Evolutionary conservation across 2,113 vertebrate genomes (phyloP), one percentile per base, ranked within the genome.

Genomic region (Ascaphus truei): DNA sequence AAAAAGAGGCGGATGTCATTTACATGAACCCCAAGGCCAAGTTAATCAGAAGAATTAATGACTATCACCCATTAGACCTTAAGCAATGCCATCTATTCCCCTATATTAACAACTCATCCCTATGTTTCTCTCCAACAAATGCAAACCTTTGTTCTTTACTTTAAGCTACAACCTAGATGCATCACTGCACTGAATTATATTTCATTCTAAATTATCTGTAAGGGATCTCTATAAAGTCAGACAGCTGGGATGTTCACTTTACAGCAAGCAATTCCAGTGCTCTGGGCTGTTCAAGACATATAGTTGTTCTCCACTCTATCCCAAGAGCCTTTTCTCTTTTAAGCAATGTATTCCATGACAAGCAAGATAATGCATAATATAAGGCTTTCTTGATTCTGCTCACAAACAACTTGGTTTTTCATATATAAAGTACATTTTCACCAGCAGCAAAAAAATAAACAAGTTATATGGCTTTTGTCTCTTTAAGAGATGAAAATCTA

Each of bases 31-130:
- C 87, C 82, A 85, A 86, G 86, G 88, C 85, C 84, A 89, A 90
- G 83, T 85, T 88, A 91, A 91, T 91, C 86, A 90, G 87, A 78
- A 90, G 82, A 90, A 90, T 90, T 89, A 91, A 90, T 91, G 79
- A 88, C 80, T 85, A 86, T 88, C 84, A 89, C 73, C 82, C 86
- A 83, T 84, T 85, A 84, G 79, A 78, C 83, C 75, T 71, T 73
- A 72, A 81, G 84, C 67, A 43, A 76, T 73, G 36, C 62, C 9
- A 3, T 67, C 79, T 77, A 72, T 68, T 79, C 73, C 62, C 62
- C 43, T 69, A 76, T 47, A 77, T 80, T 73, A 75, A 60, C 1
- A 56, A 75, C 31, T 12, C 72, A 9, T 7, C 36, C 69, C 77
- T 65, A 76, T 74, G 68, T 51, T 79, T 83, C 57, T 27, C 53